phyloP scores from a whole-genome alignment of 2,113 vertebrate species.

The Budorcas taxicolor region DNA sequence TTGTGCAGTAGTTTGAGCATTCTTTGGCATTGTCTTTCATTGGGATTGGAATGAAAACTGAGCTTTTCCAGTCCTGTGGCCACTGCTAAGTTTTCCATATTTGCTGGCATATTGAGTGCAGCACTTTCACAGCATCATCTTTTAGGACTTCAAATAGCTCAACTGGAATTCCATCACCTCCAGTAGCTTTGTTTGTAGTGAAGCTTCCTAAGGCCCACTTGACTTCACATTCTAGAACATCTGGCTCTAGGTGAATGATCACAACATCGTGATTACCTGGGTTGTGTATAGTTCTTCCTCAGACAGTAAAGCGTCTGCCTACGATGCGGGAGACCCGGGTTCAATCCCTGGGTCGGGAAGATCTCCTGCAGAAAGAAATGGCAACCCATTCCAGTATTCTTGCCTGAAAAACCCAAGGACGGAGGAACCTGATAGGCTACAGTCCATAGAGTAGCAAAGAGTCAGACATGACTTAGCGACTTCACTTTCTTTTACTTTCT shows the following conservation, averaged over 20 bases:
- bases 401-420: not conserved
- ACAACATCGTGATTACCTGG: not conserved
- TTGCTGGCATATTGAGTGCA: not conserved
- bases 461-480: not conserved
- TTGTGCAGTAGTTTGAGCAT: not conserved
- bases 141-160: not conserved
- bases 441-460: not conserved
- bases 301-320: not conserved
- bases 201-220: not conserved
- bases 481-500: not conserved
- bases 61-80: not conserved
- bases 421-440: not conserved
- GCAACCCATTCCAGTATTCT: not conserved
- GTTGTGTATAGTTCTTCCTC: not conserved
- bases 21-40: not conserved
- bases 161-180: not conserved
- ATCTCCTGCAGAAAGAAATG: not conserved
- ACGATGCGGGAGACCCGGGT: fast-evolving
- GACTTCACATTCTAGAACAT: not conserved
- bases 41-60: not conserved
- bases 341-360: not conserved
- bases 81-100: not conserved
- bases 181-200: not conserved
- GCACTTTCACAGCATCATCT: not conserved
- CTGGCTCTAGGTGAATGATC: not conserved